Evolutionary conservation across 2,888 invertebrate genomes (phyloP), one percentile per base, ranked within the genome.

Genomic region (Cephus nigrinus): DNA sequence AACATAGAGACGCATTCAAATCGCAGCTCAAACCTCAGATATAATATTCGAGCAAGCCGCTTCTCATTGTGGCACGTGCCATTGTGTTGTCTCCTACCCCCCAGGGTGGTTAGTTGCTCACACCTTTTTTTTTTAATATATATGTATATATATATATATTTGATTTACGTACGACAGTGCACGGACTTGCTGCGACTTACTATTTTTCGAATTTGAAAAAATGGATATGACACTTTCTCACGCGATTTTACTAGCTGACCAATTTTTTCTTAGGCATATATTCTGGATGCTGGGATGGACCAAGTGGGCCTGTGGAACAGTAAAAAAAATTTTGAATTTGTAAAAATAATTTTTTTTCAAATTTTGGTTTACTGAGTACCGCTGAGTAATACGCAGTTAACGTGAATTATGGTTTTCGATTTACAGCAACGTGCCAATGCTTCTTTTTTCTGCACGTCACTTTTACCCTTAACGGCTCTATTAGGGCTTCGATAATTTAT

Each of bases 401-500:
- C 79, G 80, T 89, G 88, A 91, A 84, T 89, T 88, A 90, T 89
- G 87, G 82, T 68, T 82, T 80, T 80, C 82, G 85, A 89, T 88
- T 89, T 88, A 88, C 83, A 85, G 85, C 82, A 79, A 79, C 76
- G 78, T 40, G 15, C 36, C 36, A 68, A 69, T 80, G 77, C 76
- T 76, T 69, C 35, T 30, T 23, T 80, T 78, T 78, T 75, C 68
- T 72, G 55, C 78, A 75, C 73, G 35, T 73, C 73, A 11, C 15
- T 31, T 73, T 12, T 32, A 34, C 34, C 73, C 75, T 68, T 77
- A 79, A 81, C 86, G 86, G 88, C 90, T 91, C 90, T 90, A 90
- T 91, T 91, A 90, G 90, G 90, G 89, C 86, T 80, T 84, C 83
- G 88, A 89, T 90, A 91, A 91, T 91, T 91, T 91, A 91, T 91